Base-by-base conservation (phyloP, 2,113 vertebrate genomes). In the Cynoglossus semilaevis region DNA sequence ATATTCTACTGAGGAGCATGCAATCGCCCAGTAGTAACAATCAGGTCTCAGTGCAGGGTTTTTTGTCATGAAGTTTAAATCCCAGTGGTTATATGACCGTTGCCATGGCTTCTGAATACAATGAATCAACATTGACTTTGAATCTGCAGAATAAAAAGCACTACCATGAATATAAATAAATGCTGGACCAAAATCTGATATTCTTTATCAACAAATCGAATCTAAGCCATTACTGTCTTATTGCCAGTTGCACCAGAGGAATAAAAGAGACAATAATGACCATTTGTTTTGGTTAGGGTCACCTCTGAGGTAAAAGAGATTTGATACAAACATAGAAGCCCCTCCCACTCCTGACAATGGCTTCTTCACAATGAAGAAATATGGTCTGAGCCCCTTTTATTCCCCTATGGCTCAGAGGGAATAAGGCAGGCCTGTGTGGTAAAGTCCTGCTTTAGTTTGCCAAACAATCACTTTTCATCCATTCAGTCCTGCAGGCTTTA, bases 401-500 rank as follows among this genome's bases (percentile, higher is more conserved):
- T 52, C 43, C 11, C 54, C 55, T 42, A 44, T 7, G 63, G 63
- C 55, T 56, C 55, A 42, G 4, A 36, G 63, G 44, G n/a, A 57
- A 60, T 47, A 52, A 74, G 50, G 38, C 36, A 5, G 36, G 48
- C 36, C 42, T 38, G 0, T 35, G 51, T 35, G 42, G 36, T 60
- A 6, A 67, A 63, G 58, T 55, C 64, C 18, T 58, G 76, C 70
- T 56, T 64, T 54, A 7, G 59, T 61, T 73, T 68, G 37, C 60
- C 67, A 12, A 8, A 19, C 73, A 63, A 47, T 68, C 64, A 50
- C 29, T 65, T 57, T 49, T 29, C 51, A 16, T 64, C 79, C 63
- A 43, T 80, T 70, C 70, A 66, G 15, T 50, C 63, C 60, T 57
- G 15, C 50, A 2, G 51, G 41, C 71, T 81, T 70, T 66, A 67